Evolutionary conservation across 2,113 vertebrate species (phyloP).

Genomic region (Cervus canadensis): DNA sequence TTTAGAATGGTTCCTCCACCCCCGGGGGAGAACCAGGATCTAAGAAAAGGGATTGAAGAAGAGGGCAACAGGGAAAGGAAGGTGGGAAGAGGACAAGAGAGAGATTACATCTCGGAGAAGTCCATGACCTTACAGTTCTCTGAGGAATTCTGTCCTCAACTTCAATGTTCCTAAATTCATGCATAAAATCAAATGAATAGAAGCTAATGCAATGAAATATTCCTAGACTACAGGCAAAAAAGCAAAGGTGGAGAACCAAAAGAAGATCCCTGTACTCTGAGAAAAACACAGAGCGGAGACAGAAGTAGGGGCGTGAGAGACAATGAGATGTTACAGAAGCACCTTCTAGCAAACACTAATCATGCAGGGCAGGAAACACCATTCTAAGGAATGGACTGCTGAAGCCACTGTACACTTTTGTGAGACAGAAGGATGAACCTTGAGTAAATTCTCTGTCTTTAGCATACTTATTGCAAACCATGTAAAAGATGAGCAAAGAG

Average conservation of each 20-base stretch:
- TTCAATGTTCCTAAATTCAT: constrained; percentile 50
- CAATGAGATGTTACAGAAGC: constrained; percentile 51
- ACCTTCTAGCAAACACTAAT: constrained; percentile 31
- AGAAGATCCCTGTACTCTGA: constrained; percentile 32
- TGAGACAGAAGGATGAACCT: constrained; percentile 59
- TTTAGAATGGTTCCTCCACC: constrained; percentile 47
- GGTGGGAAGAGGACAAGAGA: background rate
- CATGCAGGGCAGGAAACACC: constrained; percentile 17
- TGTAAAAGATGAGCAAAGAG: constrained; percentile 47
- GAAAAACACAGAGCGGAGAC: constrained; percentile 28
- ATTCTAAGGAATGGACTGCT: constrained; percentile 37
- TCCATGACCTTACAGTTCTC: background rate
- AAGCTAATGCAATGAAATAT: constrained; percentile 31
- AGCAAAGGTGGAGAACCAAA: constrained; percentile 19
- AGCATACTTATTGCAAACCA: constrained; percentile 7
- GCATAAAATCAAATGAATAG: constrained; percentile 54
- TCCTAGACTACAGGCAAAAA: background rate
- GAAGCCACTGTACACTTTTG: constrained; percentile 26
- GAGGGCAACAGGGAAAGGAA: background rate
- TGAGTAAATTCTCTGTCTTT: constrained; percentile 25
- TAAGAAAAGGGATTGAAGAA: constrained; percentile 56
- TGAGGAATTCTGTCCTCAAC: constrained; percentile 27
- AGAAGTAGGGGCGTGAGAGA: constrained; percentile 52
- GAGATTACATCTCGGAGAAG: constrained; percentile 22
- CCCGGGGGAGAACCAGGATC: constrained; percentile 43